These are phyloP conservation scores for Drosophila equinoxialis DNA, from an alignment of 1,140 invertebrate genomes.

Conservation along the genomic window DNA sequence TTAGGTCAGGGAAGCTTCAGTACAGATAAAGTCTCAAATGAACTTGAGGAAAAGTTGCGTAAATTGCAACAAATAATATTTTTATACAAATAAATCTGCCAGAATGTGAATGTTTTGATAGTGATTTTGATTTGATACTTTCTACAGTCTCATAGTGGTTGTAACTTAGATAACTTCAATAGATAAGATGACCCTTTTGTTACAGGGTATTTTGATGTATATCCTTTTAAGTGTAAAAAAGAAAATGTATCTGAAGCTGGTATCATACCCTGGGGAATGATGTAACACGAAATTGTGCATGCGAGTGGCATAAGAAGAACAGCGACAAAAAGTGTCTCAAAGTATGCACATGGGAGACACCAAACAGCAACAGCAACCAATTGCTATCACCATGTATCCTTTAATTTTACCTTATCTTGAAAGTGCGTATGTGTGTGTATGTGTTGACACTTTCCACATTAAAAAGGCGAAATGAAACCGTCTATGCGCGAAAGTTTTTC, in stretches of 20 bases:
- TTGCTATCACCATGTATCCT: constrained; percentile 15
- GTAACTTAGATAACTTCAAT: neutral
- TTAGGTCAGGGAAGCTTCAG: too few relatives aligned
- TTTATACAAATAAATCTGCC: too few relatives aligned
- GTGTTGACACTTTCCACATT: constrained; percentile 11
- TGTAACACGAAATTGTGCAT: constrained; percentile 62
- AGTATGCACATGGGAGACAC: constrained; percentile 78
- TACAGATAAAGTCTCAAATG: too few relatives aligned
- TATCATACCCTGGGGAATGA: constrained; percentile 51
- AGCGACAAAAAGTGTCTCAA: constrained; percentile 58
- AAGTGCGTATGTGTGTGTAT: neutral
- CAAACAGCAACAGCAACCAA: constrained; percentile 42
- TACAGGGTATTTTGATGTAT: constrained; percentile 22
- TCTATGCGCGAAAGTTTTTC: constrained; percentile 40
- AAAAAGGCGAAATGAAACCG: constrained; percentile 30
- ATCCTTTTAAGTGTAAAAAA: neutral
- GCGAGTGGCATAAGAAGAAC: constrained; percentile 58
- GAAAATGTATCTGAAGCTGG: constrained; percentile 32
- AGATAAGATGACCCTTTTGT: neutral
- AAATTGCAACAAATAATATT: too few relatives aligned
- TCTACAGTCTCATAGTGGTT: too few relatives aligned
- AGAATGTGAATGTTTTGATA: too few relatives aligned
- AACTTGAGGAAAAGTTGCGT: too few relatives aligned
- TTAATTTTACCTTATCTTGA: constrained; percentile 18
- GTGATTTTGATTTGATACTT: too few relatives aligned